Conservation (phyloP, 1,140 invertebrate species). For the Aricia agestis region DNA sequence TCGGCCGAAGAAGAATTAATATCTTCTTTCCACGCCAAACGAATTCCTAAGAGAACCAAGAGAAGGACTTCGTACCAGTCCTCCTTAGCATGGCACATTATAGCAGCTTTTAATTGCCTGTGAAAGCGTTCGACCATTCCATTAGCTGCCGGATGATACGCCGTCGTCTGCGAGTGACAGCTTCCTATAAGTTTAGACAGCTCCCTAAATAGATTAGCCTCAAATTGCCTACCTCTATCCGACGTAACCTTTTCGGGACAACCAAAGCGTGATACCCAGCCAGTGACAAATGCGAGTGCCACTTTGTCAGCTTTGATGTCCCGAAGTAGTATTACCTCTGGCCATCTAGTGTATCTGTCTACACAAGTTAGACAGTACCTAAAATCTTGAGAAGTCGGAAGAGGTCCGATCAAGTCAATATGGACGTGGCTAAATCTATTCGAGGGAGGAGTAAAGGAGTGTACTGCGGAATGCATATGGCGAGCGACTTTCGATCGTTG, state of each 20-base stretch:
- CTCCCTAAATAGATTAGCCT: neutral
- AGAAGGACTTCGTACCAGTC: slow-evolving; percentile 5
- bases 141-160: slow-evolving; percentile 11
- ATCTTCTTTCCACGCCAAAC: slow-evolving; percentile 10
- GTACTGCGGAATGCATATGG: neutral
- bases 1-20: neutral
- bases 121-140: slow-evolving; percentile 5
- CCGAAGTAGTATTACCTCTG: slow-evolving; percentile 4
- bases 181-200: neutral
- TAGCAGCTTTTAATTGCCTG: slow-evolving; percentile 8
- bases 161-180: neutral
- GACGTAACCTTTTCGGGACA: neutral
- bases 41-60: slow-evolving; percentile 4
- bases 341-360: slow-evolving; percentile 12
- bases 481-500: slow-evolving; percentile 18
- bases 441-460: neutral
- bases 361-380: slow-evolving; percentile 9
- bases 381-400: neutral
- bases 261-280: slow-evolving; percentile 8
- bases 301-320: slow-evolving; percentile 14
- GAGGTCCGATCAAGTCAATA: slow-evolving; percentile 13
- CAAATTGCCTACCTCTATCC: neutral
- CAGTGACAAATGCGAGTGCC: neutral
- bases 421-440: slow-evolving; percentile 6
- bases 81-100: neutral